Conservation (phyloP, 2,888 invertebrate species). For the Pristionchus fissidentatus region DNA sequence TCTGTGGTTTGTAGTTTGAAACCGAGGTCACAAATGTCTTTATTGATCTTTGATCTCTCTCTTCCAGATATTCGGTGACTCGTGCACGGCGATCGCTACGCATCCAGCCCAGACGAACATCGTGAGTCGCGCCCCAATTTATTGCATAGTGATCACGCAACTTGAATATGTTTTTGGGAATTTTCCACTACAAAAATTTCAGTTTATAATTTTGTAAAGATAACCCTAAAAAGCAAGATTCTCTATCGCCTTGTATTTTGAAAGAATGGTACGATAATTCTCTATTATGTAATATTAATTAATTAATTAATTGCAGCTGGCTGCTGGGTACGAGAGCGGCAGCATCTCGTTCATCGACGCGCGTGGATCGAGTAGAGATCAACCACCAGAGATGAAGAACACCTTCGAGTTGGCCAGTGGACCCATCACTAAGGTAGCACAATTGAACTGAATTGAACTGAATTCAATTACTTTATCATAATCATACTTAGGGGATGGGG, state of each 20-base stretch:
- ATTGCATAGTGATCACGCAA: neutral
- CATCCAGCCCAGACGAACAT: conserved; percentile 72
- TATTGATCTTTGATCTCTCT: neutral
- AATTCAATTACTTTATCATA: too few species aligned
- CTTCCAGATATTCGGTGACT: conserved; percentile 52
- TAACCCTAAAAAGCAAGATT: too few species aligned
- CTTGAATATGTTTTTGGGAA: neutral
- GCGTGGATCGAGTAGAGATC: conserved; percentile 41
- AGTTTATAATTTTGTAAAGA: too few species aligned
- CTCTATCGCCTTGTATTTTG: too few species aligned
- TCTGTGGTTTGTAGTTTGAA: neutral
- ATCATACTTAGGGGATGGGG: too few species aligned
- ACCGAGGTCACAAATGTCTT: neutral
- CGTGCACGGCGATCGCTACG: conserved; percentile 62
- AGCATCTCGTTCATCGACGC: conserved; percentile 57
- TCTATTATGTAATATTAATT: neutral
- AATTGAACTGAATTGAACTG: too few species aligned
- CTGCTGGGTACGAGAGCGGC: conserved; percentile 56
- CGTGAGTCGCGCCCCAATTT: conserved; percentile 51
- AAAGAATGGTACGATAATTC: neutral
- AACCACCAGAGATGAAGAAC: conserved; percentile 42
- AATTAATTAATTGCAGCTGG: conserved; percentile 52
- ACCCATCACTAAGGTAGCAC: conserved; percentile 50
- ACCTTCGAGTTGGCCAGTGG: conserved; percentile 49
- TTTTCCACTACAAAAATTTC: too few species aligned